phyloP scores from a whole-genome alignment of 2,113 vertebrate genomes.

The Delphinus delphis region DNA sequence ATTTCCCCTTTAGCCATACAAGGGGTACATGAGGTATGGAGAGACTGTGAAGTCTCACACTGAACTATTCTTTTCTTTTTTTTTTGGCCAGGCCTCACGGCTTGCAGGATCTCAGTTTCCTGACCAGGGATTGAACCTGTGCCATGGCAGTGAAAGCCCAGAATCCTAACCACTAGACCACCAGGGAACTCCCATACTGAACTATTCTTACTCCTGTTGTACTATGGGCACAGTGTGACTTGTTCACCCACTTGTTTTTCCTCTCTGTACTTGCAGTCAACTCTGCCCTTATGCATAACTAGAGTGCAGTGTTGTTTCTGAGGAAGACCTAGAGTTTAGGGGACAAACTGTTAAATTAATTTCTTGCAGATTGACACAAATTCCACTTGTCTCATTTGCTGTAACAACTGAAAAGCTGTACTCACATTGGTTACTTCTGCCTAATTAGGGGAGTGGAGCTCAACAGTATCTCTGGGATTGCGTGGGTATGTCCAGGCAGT shows the following conservation, averaged over 20 bases:
- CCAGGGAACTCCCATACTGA: background rate
- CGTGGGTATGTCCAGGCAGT: background rate
- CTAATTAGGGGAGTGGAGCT: background rate
- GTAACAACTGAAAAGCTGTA: background rate
- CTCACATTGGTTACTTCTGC: background rate
- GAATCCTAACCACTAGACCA: too few relatives aligned
- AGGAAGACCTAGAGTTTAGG: background rate
- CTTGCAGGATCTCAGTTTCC: background rate
- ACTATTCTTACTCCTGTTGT: background rate
- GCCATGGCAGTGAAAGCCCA: too few relatives aligned
- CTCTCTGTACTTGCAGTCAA: background rate
- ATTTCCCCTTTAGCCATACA: background rate
- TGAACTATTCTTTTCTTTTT: background rate
- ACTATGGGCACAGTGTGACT: background rate
- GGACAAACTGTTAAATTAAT: background rate
- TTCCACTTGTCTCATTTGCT: background rate
- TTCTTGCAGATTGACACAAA: background rate
- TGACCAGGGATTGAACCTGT: background rate
- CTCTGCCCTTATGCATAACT: too few relatives aligned
- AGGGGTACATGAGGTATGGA: background rate
- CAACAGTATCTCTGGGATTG: background rate
- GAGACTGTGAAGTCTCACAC: background rate
- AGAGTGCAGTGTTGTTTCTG: background rate
- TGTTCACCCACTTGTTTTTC: background rate
- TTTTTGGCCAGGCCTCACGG: background rate